Base-by-base conservation (phyloP, 2,888 invertebrate species). In the Sinhomidia bicolor region DNA sequence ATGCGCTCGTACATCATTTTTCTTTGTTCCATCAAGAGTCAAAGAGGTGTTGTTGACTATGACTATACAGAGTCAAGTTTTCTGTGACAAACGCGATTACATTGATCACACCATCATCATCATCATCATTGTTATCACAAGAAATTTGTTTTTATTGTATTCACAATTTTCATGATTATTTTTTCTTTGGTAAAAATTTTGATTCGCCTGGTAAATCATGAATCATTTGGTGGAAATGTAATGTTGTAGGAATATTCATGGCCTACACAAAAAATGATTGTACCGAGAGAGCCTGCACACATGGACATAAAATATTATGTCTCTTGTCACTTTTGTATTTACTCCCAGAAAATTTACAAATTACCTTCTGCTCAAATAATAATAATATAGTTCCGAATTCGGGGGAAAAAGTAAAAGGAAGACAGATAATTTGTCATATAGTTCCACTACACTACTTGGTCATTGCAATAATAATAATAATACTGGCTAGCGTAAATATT, bases 351-450 rank as follows among this genome's bases (percentile, higher is more conserved):
- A 57, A 57, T 78, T 32, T 79, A 79, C 57, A 74, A 74, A 74
- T 74, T 74, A 29, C 57, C 57, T 79, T 79, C 78, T 41, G 17
- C 36, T 32, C 51, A 54, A 71, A 41, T 71, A 29, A 57, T 79
- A 57, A 79, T 79, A 14, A 41, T 71, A 71, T 71, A 36, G 23
- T 47, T 51, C 47, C 44, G 41, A 32, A 29, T 60, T 6, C 2
- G 26, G 7, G 29, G 14, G n/a, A n/a, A n/a, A 29, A 54, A 51
- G 20, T 47, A 23, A 26, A 14, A 62, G 76, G 41, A 41, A 71
- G 82, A 82, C 68, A 76, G 76, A 76, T 76, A 76, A 84, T 84
- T 84, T 84, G 84, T 76, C 84, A 84, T 76, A 44, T 60, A 62
- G 41, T 44, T 17, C 9, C 20, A 41, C 62, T n/a, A n/a, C n/a